Percentiles rank a stretch among this genome's conserved stretches.
Conservation (phyloP, 2,797 vertebrate genomes). For the Tapirus indicus region DNA sequence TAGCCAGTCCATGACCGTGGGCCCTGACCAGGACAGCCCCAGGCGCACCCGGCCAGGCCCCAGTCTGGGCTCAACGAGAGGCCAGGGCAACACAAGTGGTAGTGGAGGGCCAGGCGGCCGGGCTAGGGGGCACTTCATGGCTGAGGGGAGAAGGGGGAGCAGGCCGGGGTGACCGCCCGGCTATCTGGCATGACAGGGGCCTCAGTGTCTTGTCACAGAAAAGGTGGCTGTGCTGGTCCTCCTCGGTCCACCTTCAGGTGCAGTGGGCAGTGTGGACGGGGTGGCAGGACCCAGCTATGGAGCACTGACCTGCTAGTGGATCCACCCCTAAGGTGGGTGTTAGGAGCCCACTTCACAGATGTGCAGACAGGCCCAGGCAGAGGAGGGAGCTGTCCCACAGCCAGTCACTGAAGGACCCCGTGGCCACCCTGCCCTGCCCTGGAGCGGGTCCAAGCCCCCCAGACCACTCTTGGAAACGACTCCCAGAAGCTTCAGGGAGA, state of each 20-base stretch:
- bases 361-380: background rate
- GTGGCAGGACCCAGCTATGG: background rate
- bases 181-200: background rate
- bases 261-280: background rate
- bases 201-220: background rate
- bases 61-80: background rate
- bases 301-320: too few species aligned
- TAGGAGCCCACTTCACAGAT: background rate
- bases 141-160: too few species aligned
- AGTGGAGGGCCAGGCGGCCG: background rate
- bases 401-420: background rate
- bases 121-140: background rate
- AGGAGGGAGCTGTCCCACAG: background rate
- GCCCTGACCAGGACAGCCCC: background rate
- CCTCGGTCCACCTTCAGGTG: background rate
- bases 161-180: background rate
- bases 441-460: too few species aligned
- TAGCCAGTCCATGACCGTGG: background rate
- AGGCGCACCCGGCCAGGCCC: rapidly evolving
- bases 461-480: background rate
- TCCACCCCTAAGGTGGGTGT: background rate
- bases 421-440: rapidly evolving
- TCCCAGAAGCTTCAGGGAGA: background rate
- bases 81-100: background rate
- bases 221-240: background rate